These are phyloP conservation scores for Adoxophyes honmai DNA, from an alignment of 1,140 invertebrate genomes.

Conservation along the genomic window DNA sequence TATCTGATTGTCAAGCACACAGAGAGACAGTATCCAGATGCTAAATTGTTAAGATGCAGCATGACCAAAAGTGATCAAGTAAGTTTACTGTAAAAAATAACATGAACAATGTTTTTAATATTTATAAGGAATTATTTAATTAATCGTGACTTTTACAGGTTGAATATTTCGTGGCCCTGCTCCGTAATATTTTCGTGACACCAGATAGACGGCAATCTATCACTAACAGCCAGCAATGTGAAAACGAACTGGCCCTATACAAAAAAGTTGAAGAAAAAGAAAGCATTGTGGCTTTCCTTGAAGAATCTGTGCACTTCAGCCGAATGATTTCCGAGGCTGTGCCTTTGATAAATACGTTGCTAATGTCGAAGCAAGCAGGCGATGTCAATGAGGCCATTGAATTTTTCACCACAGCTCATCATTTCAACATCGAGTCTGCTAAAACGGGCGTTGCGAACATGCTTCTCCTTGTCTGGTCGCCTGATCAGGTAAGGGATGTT, in stretches of 20 bases:
- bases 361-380: slow-evolving; percentile 85
- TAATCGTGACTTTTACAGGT: slow-evolving; percentile 45
- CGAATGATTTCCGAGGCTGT: slow-evolving; percentile 82
- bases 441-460: slow-evolving; percentile 85
- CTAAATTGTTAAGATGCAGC: slow-evolving; percentile 63
- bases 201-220: slow-evolving; percentile 47
- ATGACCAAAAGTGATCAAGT: slow-evolving; percentile 75
- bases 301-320: slow-evolving; percentile 83
- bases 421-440: slow-evolving; percentile 86
- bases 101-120: too few relatives aligned
- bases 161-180: slow-evolving; percentile 64
- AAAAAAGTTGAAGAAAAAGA: slow-evolving; percentile 73
- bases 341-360: slow-evolving; percentile 83
- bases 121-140: too few relatives aligned
- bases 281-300: slow-evolving; percentile 76
- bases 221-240: slow-evolving; percentile 49
- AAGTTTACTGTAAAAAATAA: slow-evolving; percentile 15
- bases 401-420: slow-evolving; percentile 88
- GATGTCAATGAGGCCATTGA: slow-evolving; percentile 91
- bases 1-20: slow-evolving; percentile 69
- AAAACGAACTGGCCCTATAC: slow-evolving; percentile 60
- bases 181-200: slow-evolving; percentile 64
- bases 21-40: slow-evolving; percentile 67
- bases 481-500: slow-evolving; percentile 73
- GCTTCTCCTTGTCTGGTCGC: slow-evolving; percentile 86